Evolutionary conservation across 2,113 vertebrate genomes (phyloP).

Genomic region (Hipposideros armiger): DNA sequence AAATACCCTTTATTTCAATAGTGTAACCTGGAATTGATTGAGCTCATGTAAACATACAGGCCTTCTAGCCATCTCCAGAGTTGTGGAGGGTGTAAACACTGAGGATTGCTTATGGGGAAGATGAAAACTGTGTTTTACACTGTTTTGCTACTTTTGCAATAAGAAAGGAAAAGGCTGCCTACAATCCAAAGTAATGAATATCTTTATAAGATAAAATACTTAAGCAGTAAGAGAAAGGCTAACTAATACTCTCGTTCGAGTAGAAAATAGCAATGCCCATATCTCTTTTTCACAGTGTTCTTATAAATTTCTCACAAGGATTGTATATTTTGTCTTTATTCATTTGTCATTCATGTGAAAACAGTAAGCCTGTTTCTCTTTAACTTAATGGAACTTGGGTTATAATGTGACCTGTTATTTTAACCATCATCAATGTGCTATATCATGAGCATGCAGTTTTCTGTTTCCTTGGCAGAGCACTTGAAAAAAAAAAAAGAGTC

Average conservation of each 20-base stretch:
- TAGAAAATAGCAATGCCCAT: constrained; percentile 66
- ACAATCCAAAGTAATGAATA: constrained; percentile 10
- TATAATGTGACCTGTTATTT: constrained; percentile 75
- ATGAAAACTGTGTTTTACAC: background rate
- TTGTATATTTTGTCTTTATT: constrained; percentile 76
- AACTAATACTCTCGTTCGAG: constrained; percentile 69
- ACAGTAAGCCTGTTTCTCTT: constrained; percentile 74
- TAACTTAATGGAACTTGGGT: constrained; percentile 77
- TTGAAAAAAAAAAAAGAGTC: constrained; percentile 41
- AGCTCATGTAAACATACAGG: background rate
- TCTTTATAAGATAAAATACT: constrained; percentile 13
- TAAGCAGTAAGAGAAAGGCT: constrained; percentile 37
- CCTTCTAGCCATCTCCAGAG: background rate
- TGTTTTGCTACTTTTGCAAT: background rate
- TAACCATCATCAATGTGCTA: constrained; percentile 67
- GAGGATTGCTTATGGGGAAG: background rate
- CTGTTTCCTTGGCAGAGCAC: constrained; percentile 73
- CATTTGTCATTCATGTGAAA: constrained; percentile 68
- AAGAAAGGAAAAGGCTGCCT: background rate
- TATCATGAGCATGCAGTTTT: constrained; percentile 64
- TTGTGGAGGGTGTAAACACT: background rate
- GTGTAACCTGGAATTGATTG: background rate
- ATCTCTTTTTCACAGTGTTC: constrained; percentile 64
- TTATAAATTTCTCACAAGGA: constrained; percentile 66
- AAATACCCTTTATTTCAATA: background rate